phyloP scores from a whole-genome alignment of 2,113 vertebrate species.

The Sarotherodon lohbergeri region DNA sequence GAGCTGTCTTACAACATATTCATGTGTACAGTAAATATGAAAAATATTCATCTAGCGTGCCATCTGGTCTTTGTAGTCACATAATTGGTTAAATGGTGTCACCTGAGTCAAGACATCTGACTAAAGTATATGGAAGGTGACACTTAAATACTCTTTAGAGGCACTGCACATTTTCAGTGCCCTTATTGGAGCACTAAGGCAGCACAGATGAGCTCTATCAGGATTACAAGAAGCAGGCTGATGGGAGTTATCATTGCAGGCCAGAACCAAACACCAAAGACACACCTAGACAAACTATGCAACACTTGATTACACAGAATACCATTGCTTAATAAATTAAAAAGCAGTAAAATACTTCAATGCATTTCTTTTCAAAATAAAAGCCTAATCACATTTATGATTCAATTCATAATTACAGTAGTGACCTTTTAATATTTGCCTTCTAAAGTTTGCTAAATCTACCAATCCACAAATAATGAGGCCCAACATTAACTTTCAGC shows the following conservation, averaged over 20 bases:
- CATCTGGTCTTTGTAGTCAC: background rate
- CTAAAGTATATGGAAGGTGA: background rate
- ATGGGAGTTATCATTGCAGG: constrained; percentile 49
- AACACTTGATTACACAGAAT: background rate
- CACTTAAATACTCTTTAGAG: background rate
- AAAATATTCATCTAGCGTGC: background rate
- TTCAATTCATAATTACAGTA: background rate
- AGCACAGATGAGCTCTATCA: constrained; percentile 55
- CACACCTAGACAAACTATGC: constrained; percentile 42
- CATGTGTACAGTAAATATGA: background rate
- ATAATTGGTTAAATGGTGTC: background rate
- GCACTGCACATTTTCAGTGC: background rate
- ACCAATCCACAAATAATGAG: background rate
- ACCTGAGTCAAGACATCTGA: background rate
- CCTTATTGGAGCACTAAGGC: background rate
- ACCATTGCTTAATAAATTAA: background rate
- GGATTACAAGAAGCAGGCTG: constrained; percentile 18
- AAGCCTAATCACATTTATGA: background rate
- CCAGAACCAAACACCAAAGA: constrained; percentile 43
- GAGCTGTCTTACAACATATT: background rate
- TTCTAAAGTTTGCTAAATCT: background rate
- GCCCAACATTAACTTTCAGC: background rate
- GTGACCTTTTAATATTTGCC: background rate
- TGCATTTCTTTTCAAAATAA: background rate
- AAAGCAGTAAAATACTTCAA: background rate